Base-by-base conservation (phyloP, 37 sponge, comb jelly and placozoan species). In the Axinella damicornis region DNA sequence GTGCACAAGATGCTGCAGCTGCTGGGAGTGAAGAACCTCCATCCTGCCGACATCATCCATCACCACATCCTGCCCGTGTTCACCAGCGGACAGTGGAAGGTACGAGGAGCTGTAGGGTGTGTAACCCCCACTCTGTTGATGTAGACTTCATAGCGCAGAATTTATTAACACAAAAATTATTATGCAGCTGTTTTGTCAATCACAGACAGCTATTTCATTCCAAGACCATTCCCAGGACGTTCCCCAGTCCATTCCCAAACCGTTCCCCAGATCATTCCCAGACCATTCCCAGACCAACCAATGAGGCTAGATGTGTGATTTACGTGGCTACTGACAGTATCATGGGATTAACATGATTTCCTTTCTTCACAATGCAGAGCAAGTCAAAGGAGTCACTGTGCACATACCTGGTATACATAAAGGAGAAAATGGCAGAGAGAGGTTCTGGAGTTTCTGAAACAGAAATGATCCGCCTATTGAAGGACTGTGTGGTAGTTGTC, bases 1-100 rank as follows among this genome's bases (percentile, higher is more conserved):
- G 63, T 83, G 14, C 59, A 76, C 57, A 59, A 40, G 30, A 28
- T 89, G 24, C 52, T 83, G 62, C 71, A 83, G 65, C 61, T 71
- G 0, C 53, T 90, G 22, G 91, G 86, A 68, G 91, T 90, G 56
- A 90, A 58, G 71, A 69, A 84, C 9, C 69, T 90, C 22, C 53
- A 63, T 52, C 62, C 76, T 63, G 11, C 53, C 15, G 86, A 90
- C 9, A 46, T 90, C 67, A 84, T 90, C 32, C 53, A 71, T 1
- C 79, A 81, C 27, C 91, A 90, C 70, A 90, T 90, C 25, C 46
- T 90, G 22, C 91, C 91, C 28, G 71, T 39, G 25, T 79, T 90
- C 64, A 65, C 31, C 5, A 27, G n/a, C 2, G 76, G 63, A 25
- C 27, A 68, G 14, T 71, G 73, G 65, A 63, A 81, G 76, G 89